Percentiles rank a stretch among this genome's conserved stretches.
Evolutionary conservation across 53 echinoderm and acorn worm species (phyloP).

Genomic region (Holothuria scabra): DNA sequence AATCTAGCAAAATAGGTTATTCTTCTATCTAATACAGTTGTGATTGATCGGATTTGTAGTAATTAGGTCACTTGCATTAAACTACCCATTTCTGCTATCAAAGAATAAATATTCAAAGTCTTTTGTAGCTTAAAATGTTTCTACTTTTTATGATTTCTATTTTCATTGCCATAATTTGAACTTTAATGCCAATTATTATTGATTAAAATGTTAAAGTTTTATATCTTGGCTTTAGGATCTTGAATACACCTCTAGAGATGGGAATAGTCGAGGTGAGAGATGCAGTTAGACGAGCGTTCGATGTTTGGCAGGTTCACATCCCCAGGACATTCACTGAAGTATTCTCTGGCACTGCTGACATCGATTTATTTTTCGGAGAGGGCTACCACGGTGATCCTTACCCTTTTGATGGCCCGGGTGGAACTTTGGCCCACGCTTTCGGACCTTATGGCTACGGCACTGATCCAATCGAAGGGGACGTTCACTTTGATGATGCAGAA

Average conservation of each 20-base stretch:
- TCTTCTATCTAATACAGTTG: too few relatives aligned
- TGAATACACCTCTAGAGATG: conserved; percentile 64
- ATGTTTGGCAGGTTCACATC: conserved; percentile 77
- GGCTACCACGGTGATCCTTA: conserved; percentile 71
- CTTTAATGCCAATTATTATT: too few relatives aligned
- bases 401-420: conserved; percentile 84
- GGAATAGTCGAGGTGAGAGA: conserved; percentile 1
- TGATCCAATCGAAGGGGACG: conserved; percentile 83
- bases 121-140: too few relatives aligned
- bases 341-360: conserved; percentile 63
- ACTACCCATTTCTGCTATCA: too few relatives aligned
- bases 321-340: conserved; percentile 78
- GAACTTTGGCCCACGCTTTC: conserved; percentile 84
- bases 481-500: conserved; percentile 93
- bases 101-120: too few relatives aligned
- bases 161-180: too few relatives aligned
- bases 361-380: conserved; percentile 72
- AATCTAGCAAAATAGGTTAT: too few relatives aligned
- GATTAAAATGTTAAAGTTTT: background rate
- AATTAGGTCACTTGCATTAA: too few relatives aligned
- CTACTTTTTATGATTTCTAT: too few relatives aligned
- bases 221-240: conserved; percentile 53
- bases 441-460: conserved; percentile 54
- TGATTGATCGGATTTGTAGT: too few relatives aligned
- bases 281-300: conserved; percentile 68